These are phyloP conservation scores for Aleadryas rufinucha DNA, from an alignment of 2,113 vertebrate genomes.

Conservation along the genomic window DNA sequence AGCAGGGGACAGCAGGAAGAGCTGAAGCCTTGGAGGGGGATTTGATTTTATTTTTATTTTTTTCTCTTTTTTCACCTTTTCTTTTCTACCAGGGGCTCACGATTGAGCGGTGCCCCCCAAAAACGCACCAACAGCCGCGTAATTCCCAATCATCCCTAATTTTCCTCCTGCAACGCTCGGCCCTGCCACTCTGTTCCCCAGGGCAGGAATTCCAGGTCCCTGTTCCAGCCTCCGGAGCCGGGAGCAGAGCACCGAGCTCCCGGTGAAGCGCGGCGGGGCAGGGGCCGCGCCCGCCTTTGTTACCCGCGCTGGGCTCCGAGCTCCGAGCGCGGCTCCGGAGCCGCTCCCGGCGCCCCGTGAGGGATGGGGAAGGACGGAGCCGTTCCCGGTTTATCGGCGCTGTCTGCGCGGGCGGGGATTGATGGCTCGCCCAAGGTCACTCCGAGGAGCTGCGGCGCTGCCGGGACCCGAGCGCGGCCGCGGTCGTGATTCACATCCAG, in stretches of 20 bases:
- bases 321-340: background rate
- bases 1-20: constrained; percentile 21
- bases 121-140: background rate
- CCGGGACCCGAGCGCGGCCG: background rate
- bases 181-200: background rate
- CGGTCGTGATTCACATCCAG: background rate
- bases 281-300: background rate
- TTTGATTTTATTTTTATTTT: background rate
- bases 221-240: fast-evolving
- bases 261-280: background rate
- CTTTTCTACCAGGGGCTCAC: background rate
- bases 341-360: background rate
- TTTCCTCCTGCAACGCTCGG: background rate
- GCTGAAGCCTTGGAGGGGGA: background rate
- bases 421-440: constrained; percentile 16
- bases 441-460: background rate
- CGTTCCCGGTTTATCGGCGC: background rate
- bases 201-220: background rate
- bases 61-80: background rate
- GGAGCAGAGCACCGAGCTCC: background rate
- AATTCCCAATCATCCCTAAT: background rate
- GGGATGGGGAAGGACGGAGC: background rate
- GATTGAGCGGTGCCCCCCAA: background rate
- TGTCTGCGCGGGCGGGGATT: background rate
- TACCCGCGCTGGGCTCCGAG: background rate